A percentile compares a stretch with the other conserved stretches of the same genome.
Evolutionary conservation across 2,888 invertebrate genomes (phyloP).

Genomic region (Fragum whitleyi): DNA sequence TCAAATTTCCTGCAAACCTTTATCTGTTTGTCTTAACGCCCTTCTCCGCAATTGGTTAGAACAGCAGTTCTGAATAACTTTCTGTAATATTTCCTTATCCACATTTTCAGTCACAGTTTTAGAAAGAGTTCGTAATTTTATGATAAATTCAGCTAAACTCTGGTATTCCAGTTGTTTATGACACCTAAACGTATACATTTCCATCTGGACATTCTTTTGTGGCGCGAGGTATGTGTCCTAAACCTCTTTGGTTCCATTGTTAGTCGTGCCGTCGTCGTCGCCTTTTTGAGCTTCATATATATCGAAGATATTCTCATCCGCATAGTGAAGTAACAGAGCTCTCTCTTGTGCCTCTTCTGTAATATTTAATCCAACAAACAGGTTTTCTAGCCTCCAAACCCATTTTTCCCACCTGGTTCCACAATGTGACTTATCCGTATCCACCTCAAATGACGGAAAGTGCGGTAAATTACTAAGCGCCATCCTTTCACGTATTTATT

Average conservation of each 20-base stretch:
- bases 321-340: slow-evolving; percentile 58
- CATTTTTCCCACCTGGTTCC: slow-evolving; percentile 55
- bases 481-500: neutral
- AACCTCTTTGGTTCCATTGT: slow-evolving; percentile 41
- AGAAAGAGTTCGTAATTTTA: slow-evolving; percentile 57
- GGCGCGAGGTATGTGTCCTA: slow-evolving; percentile 52
- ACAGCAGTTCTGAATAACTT: slow-evolving; percentile 62
- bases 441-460: slow-evolving; percentile 50
- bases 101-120: slow-evolving; percentile 47
- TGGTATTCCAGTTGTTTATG: slow-evolving; percentile 56
- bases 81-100: slow-evolving; percentile 58
- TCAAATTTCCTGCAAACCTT: slow-evolving; percentile 21
- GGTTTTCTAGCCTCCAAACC: slow-evolving; percentile 39
- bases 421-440: slow-evolving; percentile 43
- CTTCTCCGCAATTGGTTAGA: slow-evolving; percentile 57
- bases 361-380: slow-evolving; percentile 52
- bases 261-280: slow-evolving; percentile 29
- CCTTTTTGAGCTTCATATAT: slow-evolving; percentile 55
- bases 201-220: slow-evolving; percentile 59
- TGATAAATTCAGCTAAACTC: slow-evolving; percentile 60
- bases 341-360: slow-evolving; percentile 43
- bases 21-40: slow-evolving; percentile 54
- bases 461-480: slow-evolving; percentile 26
- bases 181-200: slow-evolving; percentile 59
- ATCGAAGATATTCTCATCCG: slow-evolving; percentile 56